A percentile compares a stretch with the other conserved stretches of the same genome.
Conservation (phyloP, 30 jellyfish, hydroid and myxozoan genomes). For the Aurelia aurita complex sp. Pacific region DNA sequence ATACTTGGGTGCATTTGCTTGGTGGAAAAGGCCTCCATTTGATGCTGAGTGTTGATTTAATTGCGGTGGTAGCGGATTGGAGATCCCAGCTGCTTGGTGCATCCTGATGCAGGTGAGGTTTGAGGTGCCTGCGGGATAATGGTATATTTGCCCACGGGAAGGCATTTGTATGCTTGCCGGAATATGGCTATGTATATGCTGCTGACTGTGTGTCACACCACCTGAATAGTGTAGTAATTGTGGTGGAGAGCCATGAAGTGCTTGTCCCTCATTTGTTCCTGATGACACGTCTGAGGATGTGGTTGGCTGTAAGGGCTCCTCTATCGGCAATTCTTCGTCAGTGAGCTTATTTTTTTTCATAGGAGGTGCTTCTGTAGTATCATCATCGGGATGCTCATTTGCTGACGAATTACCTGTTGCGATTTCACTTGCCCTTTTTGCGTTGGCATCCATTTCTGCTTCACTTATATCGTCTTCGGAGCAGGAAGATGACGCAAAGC, state of each 20-base stretch:
- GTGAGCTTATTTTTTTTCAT: slow-evolving; percentile 9
- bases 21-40: slow-evolving; percentile 23
- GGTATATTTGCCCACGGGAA: slow-evolving; percentile 33
- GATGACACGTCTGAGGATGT: background rate
- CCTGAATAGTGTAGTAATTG: slow-evolving; percentile 1
- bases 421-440: no score
- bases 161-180: slow-evolving; percentile 12
- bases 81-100: slow-evolving; percentile 36
- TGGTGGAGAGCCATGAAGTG: slow-evolving; percentile 22
- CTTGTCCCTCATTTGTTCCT: slow-evolving; percentile 15
- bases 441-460: slow-evolving; percentile 2
- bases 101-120: slow-evolving; percentile 32
- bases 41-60: background rate
- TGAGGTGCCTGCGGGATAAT: slow-evolving; percentile 46
- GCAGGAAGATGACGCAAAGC: slow-evolving; percentile 30
- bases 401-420: no score
- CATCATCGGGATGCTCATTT: no score
- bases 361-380: background rate
- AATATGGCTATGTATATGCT: slow-evolving; percentile 1
- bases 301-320: background rate
- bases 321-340: slow-evolving; percentile 1
- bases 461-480: slow-evolving; percentile 29
- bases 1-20: slow-evolving; percentile 8
- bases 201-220: slow-evolving; percentile 8
- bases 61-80: slow-evolving; percentile 4